These are phyloP conservation scores for Ectemnius lituratus DNA, from an alignment of 2,888 invertebrate species.

Conservation along the genomic window DNA sequence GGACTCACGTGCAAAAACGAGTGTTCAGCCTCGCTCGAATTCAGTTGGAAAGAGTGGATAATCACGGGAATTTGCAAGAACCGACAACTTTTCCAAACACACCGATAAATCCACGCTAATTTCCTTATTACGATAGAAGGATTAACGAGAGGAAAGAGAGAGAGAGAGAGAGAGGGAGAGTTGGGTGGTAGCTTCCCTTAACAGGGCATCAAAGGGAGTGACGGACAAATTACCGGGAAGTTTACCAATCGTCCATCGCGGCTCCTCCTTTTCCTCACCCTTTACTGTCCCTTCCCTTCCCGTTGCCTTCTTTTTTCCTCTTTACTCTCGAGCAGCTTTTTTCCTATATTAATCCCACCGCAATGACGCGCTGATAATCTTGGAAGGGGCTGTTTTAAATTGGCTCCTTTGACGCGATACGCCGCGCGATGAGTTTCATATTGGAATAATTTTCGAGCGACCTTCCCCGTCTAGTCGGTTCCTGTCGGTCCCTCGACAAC, in stretches of 20 bases:
- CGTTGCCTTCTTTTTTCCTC: conserved; percentile 10
- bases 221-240: conserved; percentile 74
- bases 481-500: no score
- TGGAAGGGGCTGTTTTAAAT: conserved; percentile 77
- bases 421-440: conserved; percentile 76
- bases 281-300: conserved; percentile 32
- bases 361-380: conserved; percentile 71
- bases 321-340: conserved; percentile 24
- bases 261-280: conserved; percentile 39
- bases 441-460: conserved; percentile 75
- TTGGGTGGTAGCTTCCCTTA: conserved; percentile 56
- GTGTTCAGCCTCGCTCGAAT: no score
- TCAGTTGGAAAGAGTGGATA: background rate
- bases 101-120: no score
- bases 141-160: background rate
- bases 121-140: no score
- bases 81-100: background rate
- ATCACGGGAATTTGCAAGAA: background rate
- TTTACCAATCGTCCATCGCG: conserved; percentile 70
- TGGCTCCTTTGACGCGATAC: conserved; percentile 76
- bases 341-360: conserved; percentile 62
- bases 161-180: no score
- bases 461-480: conserved; percentile 17
- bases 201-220: conserved; percentile 71
- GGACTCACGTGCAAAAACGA: no score